Conservation (phyloP, 2,113 vertebrate genomes). For the cattle (Bos taurus) region ARS-UCD2.0 NC_037351.1:22958501-22959000, state of each 20-base stretch:
- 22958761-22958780: neutral
- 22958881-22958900: conserved; percentile 17
- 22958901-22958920: conserved; percentile 16
- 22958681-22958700: neutral
- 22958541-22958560: neutral
- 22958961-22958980: neutral
- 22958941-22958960: conserved; percentile 1
- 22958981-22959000: neutral
- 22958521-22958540: conserved; percentile 14
- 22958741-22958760: neutral
- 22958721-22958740: conserved; percentile 16
- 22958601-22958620: neutral
- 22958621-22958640: conserved; percentile 10
- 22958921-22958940: conserved; percentile 24
- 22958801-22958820: neutral
- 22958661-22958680: neutral
- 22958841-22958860: neutral
- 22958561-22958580: neutral
- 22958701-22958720: neutral
- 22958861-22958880: conserved; percentile 11
- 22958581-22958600: neutral
- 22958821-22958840: neutral
- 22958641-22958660: conserved; percentile 9
- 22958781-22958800: conserved; percentile 1
- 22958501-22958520: neutral